Conservation (phyloP, 1,140 invertebrate genomes). For the Hylaeus volcanicus region DNA sequence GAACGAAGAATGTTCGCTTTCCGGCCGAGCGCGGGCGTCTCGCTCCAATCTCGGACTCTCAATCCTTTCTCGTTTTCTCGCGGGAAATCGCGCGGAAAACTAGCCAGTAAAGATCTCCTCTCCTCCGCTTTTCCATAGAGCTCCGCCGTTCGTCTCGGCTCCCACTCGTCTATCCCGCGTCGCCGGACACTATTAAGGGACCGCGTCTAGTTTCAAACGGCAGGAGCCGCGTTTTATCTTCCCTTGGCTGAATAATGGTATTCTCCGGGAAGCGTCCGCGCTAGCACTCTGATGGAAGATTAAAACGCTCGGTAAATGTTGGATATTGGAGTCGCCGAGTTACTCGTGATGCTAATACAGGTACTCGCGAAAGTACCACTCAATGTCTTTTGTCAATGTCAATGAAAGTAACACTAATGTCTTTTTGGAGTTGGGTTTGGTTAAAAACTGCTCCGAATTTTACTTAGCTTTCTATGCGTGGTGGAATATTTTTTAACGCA, state of each 20-base stretch:
- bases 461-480: too few relatives aligned
- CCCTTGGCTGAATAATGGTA: conserved; percentile 23
- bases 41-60: conserved; percentile 69
- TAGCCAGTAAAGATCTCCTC: conserved; percentile 71
- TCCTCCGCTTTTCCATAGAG: conserved; percentile 48
- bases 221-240: conserved; percentile 27
- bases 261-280: background rate
- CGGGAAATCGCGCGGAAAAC: conserved; percentile 77
- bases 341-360: background rate
- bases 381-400: too few relatives aligned
- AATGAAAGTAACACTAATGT: too few relatives aligned
- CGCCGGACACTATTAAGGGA: conserved; percentile 41
- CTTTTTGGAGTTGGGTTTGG: too few relatives aligned
- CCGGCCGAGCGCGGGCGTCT: conserved; percentile 59
- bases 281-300: background rate
- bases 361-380: too few relatives aligned
- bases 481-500: too few relatives aligned
- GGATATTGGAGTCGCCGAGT: background rate
- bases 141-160: conserved; percentile 13
- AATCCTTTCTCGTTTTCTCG: conserved; percentile 73
- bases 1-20: conserved; percentile 32
- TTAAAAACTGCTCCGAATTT: too few relatives aligned
- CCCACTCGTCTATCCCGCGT: conserved; percentile 44
- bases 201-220: conserved; percentile 29
- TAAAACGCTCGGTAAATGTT: conserved; percentile 5